These are phyloP conservation scores for Hoplostethus mediterraneus DNA, from an alignment of 2,797 vertebrate species.

Conservation along the genomic window DNA sequence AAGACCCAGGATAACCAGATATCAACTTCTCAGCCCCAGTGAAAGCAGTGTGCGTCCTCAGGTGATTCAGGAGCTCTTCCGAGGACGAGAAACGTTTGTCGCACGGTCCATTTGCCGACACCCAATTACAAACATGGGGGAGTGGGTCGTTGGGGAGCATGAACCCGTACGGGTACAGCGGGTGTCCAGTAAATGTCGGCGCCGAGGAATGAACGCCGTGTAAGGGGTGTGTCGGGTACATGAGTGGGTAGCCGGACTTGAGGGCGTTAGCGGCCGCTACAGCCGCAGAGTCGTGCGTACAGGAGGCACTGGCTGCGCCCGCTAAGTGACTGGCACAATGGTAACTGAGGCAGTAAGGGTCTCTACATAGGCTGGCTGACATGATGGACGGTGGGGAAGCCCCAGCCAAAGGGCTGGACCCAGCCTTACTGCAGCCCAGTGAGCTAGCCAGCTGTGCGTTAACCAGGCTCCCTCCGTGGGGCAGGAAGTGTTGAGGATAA, in stretches of 20 bases:
- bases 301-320: constrained; percentile 91
- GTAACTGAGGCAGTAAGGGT: constrained; percentile 99
- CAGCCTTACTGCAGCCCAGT: constrained; percentile 94
- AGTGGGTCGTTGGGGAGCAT: constrained; percentile 98
- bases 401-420: constrained; percentile 94
- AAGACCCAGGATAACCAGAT: constrained; percentile 94
- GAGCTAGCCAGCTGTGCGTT: constrained; percentile 94
- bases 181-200: constrained; percentile 93
- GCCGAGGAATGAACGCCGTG: constrained; percentile 93
- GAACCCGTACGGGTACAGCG: constrained; percentile 97
- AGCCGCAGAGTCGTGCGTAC: constrained; percentile 90
- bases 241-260: constrained; percentile 95
- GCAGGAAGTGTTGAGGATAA: constrained; percentile 96
- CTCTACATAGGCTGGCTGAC: constrained; percentile 97
- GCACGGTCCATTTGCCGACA: constrained; percentile 98
- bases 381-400: constrained; percentile 97
- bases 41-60: constrained; percentile 99
- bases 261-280: constrained; percentile 87
- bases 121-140: constrained; percentile 98
- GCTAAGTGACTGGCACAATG: constrained; percentile 98
- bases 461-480: constrained; percentile 95
- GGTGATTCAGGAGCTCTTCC: constrained; percentile 97
- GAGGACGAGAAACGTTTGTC: constrained; percentile 98
- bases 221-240: constrained; percentile 95
- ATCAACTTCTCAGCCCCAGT: constrained; percentile 94